phyloP scores from a whole-genome alignment of 2,113 vertebrate genomes.

The Corvus hawaiiensis region DNA sequence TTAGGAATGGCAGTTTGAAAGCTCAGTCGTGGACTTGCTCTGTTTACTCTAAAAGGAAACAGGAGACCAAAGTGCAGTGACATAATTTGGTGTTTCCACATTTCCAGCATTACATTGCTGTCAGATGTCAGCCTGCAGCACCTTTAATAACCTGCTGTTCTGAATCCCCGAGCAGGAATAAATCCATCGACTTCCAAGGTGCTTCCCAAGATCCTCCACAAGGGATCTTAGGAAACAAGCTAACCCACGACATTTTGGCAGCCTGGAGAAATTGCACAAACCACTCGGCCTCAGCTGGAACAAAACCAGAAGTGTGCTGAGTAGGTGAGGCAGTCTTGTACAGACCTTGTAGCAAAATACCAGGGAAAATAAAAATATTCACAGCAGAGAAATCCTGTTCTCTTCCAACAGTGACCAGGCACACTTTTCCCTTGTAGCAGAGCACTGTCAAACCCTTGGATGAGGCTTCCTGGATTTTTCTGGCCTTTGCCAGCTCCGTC shows the following conservation, averaged over 20 bases:
- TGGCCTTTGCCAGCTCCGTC: neutral
- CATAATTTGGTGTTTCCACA: neutral
- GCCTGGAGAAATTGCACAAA: neutral
- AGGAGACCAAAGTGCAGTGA: neutral
- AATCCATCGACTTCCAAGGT: neutral
- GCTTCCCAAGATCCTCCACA: neutral
- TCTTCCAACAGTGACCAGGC: neutral
- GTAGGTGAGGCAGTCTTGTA: neutral
- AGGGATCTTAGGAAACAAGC: neutral
- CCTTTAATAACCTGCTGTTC: neutral
- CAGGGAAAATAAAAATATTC: neutral
- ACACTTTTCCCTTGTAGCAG: neutral
- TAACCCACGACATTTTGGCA: neutral
- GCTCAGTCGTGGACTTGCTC: neutral
- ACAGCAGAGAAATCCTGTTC: neutral
- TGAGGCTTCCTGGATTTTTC: neutral
- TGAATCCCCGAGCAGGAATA: neutral
- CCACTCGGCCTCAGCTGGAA: neutral
- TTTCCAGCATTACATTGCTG: neutral
- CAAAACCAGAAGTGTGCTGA: fast-evolving
- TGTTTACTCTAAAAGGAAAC: neutral
- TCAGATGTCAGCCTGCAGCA: neutral
- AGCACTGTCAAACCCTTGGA: neutral
- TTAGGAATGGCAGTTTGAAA: neutral
- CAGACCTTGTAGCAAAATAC: neutral